Evolutionary conservation across 2,797 vertebrate species (phyloP).

Genomic region (Ctenochaetus hawaiiensis): DNA sequence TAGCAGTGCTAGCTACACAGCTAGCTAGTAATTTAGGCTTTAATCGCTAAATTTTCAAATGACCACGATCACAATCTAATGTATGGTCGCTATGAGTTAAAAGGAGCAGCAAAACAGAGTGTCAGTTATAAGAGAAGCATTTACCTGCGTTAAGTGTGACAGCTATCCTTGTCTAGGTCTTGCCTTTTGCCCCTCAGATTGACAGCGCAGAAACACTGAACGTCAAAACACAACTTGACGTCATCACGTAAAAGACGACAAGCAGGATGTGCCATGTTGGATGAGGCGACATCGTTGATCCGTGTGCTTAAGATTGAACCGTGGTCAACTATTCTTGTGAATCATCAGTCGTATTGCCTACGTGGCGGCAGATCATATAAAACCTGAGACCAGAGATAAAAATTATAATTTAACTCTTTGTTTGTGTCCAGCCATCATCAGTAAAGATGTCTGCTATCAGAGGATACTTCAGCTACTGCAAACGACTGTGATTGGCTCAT

Average conservation of each 20-base stretch:
- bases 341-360: accelerated
- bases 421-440: background rate
- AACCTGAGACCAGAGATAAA: background rate
- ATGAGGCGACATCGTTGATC: background rate
- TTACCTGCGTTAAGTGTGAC: slow-evolving; percentile 43
- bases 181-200: slow-evolving; percentile 10
- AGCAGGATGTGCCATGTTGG: slow-evolving; percentile 37
- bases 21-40: background rate
- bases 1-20: slow-evolving; percentile 35
- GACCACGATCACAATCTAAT: accelerated
- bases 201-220: slow-evolving; percentile 1
- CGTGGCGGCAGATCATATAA: accelerated
- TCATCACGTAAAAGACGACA: slow-evolving; percentile 31
- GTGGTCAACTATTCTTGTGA: accelerated
- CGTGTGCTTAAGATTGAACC: background rate
- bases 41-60: accelerated
- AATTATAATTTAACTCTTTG: background rate
- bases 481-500: slow-evolving; percentile 64
- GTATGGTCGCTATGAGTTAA: too few relatives aligned
- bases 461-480: background rate
- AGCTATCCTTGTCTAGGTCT: background rate
- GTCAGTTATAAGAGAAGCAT: slow-evolving; percentile 10
- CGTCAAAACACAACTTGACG: slow-evolving; percentile 50
- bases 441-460: slow-evolving; percentile 20
- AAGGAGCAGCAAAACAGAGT: accelerated